Conservation (phyloP, 2,797 vertebrate genomes). For the Adelosebastes latens region DNA sequence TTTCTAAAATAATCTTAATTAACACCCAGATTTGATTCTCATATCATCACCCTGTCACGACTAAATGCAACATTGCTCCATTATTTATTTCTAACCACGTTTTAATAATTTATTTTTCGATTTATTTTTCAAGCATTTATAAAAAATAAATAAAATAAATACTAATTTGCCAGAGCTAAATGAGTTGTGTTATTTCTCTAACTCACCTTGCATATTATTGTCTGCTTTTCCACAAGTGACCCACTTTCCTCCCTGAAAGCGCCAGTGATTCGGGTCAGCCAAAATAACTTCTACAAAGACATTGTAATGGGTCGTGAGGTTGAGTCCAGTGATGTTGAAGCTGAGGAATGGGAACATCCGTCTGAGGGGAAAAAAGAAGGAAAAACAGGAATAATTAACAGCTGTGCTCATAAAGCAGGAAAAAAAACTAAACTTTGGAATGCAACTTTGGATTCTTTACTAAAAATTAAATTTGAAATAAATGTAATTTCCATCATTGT, state of each 20-base stretch:
- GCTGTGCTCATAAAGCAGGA: neutral
- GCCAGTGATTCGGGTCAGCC: conserved; percentile 98
- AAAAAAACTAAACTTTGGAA: neutral
- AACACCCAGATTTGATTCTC: neutral
- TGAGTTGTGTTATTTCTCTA: neutral
- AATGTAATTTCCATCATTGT: neutral
- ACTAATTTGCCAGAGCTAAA: neutral
- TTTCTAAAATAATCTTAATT: neutral
- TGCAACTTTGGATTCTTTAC: too few relatives aligned
- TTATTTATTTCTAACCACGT: neutral
- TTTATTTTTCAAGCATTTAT: neutral
- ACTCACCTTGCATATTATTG: conserved; percentile 97
- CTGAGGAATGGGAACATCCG: conserved; percentile 99
- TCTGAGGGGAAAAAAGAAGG: conserved; percentile 66
- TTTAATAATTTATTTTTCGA: neutral
- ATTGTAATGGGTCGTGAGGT: conserved; percentile 96
- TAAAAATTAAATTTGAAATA: neutral
- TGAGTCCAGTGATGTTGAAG: conserved; percentile 97
- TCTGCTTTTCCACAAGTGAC: conserved; percentile 98
- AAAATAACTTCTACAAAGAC: conserved; percentile 96
- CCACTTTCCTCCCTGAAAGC: conserved; percentile 98
- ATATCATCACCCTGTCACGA: neutral
- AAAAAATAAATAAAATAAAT: neutral
- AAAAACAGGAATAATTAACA: conserved; percentile 7
- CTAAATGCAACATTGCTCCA: neutral